Base-by-base conservation (phyloP, 2,888 invertebrate species). In the Bombylius discolor region DNA sequence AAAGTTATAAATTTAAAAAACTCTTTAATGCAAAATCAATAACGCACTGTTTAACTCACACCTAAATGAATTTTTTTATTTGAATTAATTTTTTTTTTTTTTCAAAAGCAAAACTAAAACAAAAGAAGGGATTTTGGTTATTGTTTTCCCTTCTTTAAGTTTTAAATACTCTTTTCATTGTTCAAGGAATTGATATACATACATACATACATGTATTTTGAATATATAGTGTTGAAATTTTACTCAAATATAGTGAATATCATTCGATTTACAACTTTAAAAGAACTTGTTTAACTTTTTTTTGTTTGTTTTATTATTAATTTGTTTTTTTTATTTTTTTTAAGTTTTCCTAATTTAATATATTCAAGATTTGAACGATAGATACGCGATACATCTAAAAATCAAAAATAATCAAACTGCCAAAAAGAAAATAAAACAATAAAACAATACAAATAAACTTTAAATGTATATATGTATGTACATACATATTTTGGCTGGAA, bases 1-100 rank as follows among this genome's bases (percentile, higher is more conserved):
- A 52, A 53, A 53, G 50, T 47, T 49, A 56, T 56, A 56, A 56
- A 56, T 56, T 56, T 56, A 48, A 49, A 56, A 52, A 42, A 49
- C 48, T 52, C 49, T 34, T 23, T 46, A 56, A 52, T 49, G 23
- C 13, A 52, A 56, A 56, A 56, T 56, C 56, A 56, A 56, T 56
- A 56, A 47, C 52, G 48, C 54, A 54, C 54, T 49, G 54, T 44
- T 42, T 23, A 23, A 23, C 23, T 23, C 23, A 23, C 23, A 23
- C 23, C 8, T 36, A 8, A 36, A 36, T 36, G 34, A 5, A 36
- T 7, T 36, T 7, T 5, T 36, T 36, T 36, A 3, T 36, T 8
- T 36, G 5, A 36, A 7, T 36, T 36, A 7, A 36, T 36, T 36
- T 36, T 36, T 36, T 5, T 36, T 36, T 5, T 36, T 1, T 5